A percentile compares a stretch with the other conserved stretches of the same genome.
Evolutionary conservation across 2,888 invertebrate genomes (phyloP).

Genomic region (Nomada lathburiana): DNA sequence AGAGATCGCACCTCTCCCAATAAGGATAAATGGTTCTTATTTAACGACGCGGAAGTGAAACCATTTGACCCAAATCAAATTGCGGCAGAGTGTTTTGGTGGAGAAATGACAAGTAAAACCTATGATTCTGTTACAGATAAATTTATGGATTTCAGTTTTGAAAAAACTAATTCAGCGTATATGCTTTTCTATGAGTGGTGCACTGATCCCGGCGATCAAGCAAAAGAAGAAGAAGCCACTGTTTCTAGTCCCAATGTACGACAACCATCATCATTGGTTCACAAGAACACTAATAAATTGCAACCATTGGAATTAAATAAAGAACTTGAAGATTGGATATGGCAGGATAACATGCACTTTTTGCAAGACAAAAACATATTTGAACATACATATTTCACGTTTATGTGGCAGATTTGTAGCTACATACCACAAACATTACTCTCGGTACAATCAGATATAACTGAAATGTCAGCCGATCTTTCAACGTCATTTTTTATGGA

Average conservation of each 20-base stretch:
- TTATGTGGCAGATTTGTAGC: slow-evolving; percentile 98
- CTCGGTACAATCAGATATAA: slow-evolving; percentile 91
- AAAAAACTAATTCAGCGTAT: slow-evolving; percentile 98
- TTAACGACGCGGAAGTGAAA: slow-evolving; percentile 97
- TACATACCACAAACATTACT: slow-evolving; percentile 95
- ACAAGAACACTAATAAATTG: slow-evolving; percentile 68
- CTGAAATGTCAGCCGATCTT: slow-evolving; percentile 93
- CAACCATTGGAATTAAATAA: slow-evolving; percentile 87
- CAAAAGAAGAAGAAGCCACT: slow-evolving; percentile 80
- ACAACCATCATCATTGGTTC: slow-evolving; percentile 61
- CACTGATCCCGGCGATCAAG: slow-evolving; percentile 82
- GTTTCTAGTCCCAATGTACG: slow-evolving; percentile 78
- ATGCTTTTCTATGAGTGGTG: slow-evolving; percentile 98
- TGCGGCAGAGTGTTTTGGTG: slow-evolving; percentile 98
- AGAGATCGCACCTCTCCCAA: slow-evolving; percentile 90
- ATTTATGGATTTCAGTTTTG: slow-evolving; percentile 98
- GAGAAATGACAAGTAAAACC: slow-evolving; percentile 98
- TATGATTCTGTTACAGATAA: slow-evolving; percentile 98
- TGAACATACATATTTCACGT: slow-evolving; percentile 98
- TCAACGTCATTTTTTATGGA: slow-evolving; percentile 98
- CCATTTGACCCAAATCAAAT: slow-evolving; percentile 97
- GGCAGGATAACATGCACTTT: slow-evolving; percentile 98
- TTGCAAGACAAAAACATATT: slow-evolving; percentile 98
- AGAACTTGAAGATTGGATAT: slow-evolving; percentile 97
- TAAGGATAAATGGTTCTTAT: slow-evolving; percentile 96